Evolutionary conservation across 2,113 vertebrate species (phyloP).

Genomic region (Columba livia): DNA sequence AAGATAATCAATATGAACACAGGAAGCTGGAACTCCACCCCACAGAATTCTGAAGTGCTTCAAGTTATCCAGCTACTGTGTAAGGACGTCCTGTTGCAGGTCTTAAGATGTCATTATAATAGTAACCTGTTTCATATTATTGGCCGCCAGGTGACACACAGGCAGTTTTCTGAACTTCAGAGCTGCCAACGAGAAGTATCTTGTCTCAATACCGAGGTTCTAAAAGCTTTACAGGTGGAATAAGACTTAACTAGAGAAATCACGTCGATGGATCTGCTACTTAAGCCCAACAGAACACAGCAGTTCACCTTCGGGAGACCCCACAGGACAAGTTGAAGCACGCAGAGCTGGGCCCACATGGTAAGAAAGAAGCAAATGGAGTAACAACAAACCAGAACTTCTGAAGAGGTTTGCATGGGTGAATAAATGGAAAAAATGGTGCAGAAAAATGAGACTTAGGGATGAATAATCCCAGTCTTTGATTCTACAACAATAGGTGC

Average conservation of each 20-base stretch:
- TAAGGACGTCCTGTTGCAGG: no score
- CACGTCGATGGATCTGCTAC: rapidly evolving
- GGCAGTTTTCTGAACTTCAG: background rate
- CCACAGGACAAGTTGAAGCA: background rate
- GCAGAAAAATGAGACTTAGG: background rate
- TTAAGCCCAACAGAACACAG: background rate
- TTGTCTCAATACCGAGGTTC: background rate
- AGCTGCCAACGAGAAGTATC: background rate
- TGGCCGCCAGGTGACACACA: rapidly evolving
- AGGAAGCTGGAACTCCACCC: background rate
- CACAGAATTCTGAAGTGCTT: background rate
- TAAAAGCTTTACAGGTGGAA: background rate
- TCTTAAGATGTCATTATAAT: background rate
- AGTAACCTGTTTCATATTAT: background rate
- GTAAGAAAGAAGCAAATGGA: background rate
- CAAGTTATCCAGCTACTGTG: background rate
- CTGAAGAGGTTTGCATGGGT: background rate
- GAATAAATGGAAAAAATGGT: background rate
- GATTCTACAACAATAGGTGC: background rate
- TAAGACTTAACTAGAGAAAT: background rate
- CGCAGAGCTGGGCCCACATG: no score
- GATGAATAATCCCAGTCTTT: background rate
- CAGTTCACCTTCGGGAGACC: background rate
- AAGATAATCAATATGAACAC: background rate
- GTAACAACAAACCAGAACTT: background rate